Evolutionary conservation across 2,888 invertebrate species (phyloP), one percentile per base, ranked within the genome.

Genomic region (Chrysomela aeneicollis): DNA sequence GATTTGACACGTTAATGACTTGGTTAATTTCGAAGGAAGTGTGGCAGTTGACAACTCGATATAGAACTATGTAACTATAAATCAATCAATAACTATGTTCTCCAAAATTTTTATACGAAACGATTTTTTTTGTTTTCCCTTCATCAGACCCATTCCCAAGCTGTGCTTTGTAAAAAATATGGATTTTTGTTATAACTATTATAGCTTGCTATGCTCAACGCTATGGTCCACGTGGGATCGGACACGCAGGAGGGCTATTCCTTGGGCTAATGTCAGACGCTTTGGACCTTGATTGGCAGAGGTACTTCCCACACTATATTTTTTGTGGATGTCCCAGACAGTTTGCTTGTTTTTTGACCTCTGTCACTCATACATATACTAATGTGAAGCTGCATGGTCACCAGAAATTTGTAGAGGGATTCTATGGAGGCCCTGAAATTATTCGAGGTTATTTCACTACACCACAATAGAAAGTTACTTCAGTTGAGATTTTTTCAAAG

Each of bases 151-250:
- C 32, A 12, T 47, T 53, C 26, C 63, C 53, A 54, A 54, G 51
- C 52, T 57, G 52, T 60, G 59, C 53, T 63, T 50, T 59, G 60
- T 59, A 60, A 53, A 58, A 32, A 52, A 37, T 54, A 62, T 50
- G 42, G 53, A 59, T 62, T 66, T 65, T 70, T 65, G 68, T 64
- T 63, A 55, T 69, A 63, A 65, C 62, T 73, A 82, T 87, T 73
- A 82, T 87, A 94, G 94, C 93, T 86, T 97, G 97, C 89, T 96
- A 97, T 89, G 94, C 95, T 82, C 93, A 94, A 86, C 93, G 91
- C 87, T 97, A 92, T 88, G 97, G 97, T 78, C 95, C 95, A 78
- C 92, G 95, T 86, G 94, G 94, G 82, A 91, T 95, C 86, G 96
- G 95, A 81, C 95, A 94, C 85, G 93, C 94, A 78, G 94, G 94